These are phyloP conservation scores for Adineta ricciae DNA, from an alignment of 2,888 invertebrate genomes.

Conservation along the genomic window DNA sequence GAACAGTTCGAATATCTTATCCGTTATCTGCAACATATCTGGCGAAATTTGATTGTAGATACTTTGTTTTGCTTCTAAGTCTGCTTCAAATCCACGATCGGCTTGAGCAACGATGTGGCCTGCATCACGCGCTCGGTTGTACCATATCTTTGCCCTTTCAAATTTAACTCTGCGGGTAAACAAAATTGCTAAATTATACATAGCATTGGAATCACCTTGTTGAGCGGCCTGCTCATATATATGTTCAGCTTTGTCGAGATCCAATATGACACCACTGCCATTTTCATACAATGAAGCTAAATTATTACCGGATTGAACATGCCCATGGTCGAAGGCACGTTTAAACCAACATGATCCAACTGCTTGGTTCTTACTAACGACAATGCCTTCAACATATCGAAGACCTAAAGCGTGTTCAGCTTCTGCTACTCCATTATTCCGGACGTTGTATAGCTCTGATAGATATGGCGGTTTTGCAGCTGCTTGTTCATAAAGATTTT, in stretches of 20 bases:
- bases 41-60: too few species aligned
- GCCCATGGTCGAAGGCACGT: neutral
- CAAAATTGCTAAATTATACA: neutral
- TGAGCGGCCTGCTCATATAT: neutral
- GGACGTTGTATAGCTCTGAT: neutral
- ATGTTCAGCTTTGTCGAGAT: conserved; percentile 20
- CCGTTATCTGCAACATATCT: too few species aligned
- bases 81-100: neutral
- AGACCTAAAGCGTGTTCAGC: conserved; percentile 8
- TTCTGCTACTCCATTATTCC: conserved; percentile 21
- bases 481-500: conserved; percentile 18
- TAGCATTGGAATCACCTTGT: too few species aligned
- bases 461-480: conserved; percentile 4
- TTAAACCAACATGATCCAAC: conserved; percentile 17
- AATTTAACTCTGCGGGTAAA: neutral
- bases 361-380: neutral
- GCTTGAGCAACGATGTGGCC: neutral
- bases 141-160: neutral
- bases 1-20: too few species aligned
- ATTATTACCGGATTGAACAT: conserved; percentile 11
- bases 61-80: neutral
- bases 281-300: neutral
- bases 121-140: neutral
- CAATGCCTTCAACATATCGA: neutral
- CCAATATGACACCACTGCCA: neutral